Evolutionary conservation across 1,140 invertebrate genomes (phyloP), one percentile per base, ranked within the genome.

Genomic region (Dendroctonus ponderosae): DNA sequence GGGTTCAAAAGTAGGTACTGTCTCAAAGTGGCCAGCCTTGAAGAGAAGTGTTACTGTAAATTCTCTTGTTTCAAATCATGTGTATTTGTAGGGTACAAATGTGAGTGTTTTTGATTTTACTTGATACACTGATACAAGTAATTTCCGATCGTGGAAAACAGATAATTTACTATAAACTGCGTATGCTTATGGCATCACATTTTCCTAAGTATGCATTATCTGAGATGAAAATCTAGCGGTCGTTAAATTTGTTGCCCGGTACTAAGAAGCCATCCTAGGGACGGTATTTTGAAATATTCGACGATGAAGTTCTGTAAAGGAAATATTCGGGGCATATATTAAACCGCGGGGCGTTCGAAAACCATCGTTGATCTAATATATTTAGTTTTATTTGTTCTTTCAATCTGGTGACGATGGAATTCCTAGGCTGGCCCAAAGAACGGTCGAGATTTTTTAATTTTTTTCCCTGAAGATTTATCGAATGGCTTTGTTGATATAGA

Each of bases 391-490:
- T 40, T 56, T 56, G 39, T 52, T 26, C 3, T 14, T 41, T 56
- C 39, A 41, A 41, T 38, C 11, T 40, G 40, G 14, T 48, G 11
- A 11, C 46, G 11, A 48, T 48, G 11, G 46, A 14, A 14, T 8
- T 11, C 46, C 11, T 52, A 15, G 9, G 50, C 12, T 52, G 50
- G 37, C 50, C 14, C 50, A 52, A 26, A 48, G 14, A 48, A 11
- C 46, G 46, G 46, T n/a, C 11, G 37, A 52, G 37, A 52, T 15
- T 26, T 26, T 26, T 9, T 52, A 52, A 52, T 52, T 52, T 52
- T 15, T 52, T 26, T 12, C 26, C 50, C 14, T 52, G 14, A 52
- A 26, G 50, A 52, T 66, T 62, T 56, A 70, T 56, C 37, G 66
- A 58, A 65, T 62, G 44, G 50, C 12, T 46, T 9, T 46, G 44